A percentile compares a stretch with the other conserved stretches of the same genome.
Evolutionary conservation across 2,888 invertebrate species (phyloP).

Genomic region (Volucella inanis): DNA sequence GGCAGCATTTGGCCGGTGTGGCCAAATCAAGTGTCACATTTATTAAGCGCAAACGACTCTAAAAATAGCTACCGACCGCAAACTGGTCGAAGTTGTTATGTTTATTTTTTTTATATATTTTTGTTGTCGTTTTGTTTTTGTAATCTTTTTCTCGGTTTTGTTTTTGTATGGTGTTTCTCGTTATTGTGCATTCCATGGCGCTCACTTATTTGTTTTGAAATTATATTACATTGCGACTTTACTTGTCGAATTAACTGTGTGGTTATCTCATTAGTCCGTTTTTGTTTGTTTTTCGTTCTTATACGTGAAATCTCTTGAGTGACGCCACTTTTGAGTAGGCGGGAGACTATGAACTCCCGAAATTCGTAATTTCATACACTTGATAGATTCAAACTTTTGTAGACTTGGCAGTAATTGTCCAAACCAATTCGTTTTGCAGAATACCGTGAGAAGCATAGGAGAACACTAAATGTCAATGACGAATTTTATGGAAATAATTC

Average conservation of each 20-base stretch:
- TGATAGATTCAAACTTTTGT: neutral
- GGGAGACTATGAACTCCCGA: neutral
- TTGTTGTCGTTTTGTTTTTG: constrained; percentile 16
- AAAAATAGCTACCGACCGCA: constrained; percentile 58
- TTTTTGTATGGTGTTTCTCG: constrained; percentile 48
- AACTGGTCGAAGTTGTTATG: neutral
- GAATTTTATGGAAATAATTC: constrained; percentile 44
- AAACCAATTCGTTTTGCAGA: neutral
- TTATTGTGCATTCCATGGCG: constrained; percentile 6
- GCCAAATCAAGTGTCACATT: constrained; percentile 44
- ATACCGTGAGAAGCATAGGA: constrained; percentile 1
- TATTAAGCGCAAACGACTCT: constrained; percentile 48
- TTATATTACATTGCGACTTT: constrained; percentile 17
- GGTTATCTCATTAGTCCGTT: constrained; percentile 7
- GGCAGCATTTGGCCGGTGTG: constrained; percentile 22
- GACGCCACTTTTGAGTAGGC: constrained; percentile 8
- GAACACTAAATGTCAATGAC: constrained; percentile 41
- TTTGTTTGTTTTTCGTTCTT: neutral
- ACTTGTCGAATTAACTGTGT: constrained; percentile 45
- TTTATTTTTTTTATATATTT: neutral
- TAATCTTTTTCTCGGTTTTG: constrained; percentile 42
- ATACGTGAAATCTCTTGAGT: neutral
- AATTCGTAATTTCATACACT: neutral
- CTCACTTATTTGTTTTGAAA: constrained; percentile 19
- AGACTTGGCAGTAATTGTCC: constrained; percentile 1